Conservation (phyloP, 2,113 vertebrate genomes). For the Peromyscus leucopus region DNA sequence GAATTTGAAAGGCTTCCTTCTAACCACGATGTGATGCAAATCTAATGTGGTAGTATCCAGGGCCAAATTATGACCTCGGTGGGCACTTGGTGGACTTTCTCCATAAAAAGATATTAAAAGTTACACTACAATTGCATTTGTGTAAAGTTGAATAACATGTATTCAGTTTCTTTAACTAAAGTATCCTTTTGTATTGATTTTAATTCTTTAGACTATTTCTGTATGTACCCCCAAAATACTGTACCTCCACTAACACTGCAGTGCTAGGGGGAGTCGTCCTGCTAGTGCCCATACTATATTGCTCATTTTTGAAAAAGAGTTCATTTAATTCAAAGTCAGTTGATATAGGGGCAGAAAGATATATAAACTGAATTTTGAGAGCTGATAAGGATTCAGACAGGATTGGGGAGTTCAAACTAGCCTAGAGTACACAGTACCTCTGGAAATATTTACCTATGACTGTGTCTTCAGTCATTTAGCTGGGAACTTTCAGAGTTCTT, state of each 20-base stretch:
- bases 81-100: slow-evolving; percentile 9
- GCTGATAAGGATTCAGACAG: not conserved
- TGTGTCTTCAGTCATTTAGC: slow-evolving; percentile 30
- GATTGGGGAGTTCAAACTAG: not conserved
- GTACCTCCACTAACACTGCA: not conserved
- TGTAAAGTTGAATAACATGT: slow-evolving; percentile 32
- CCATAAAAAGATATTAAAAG: slow-evolving; percentile 20
- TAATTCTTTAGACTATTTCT: slow-evolving; percentile 24
- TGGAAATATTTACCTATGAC: slow-evolving; percentile 47
- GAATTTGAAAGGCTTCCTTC: slow-evolving; percentile 32
- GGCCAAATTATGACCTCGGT: not conserved
- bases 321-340: not conserved
- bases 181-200: slow-evolving; percentile 28
- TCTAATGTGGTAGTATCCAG: not conserved
- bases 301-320: slow-evolving; percentile 1
- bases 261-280: not conserved
- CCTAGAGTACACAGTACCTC: slow-evolving; percentile 12
- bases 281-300: slow-evolving; percentile 16
- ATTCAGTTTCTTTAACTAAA: slow-evolving; percentile 51
- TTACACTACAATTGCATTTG: not conserved
- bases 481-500: slow-evolving; percentile 44
- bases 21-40: not conserved
- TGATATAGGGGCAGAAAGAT: slow-evolving; percentile 11
- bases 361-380: not conserved
- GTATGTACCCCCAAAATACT: not conserved